Evolutionary conservation across 2,113 vertebrate genomes (phyloP).

Genomic region (Pelusios castaneus): DNA sequence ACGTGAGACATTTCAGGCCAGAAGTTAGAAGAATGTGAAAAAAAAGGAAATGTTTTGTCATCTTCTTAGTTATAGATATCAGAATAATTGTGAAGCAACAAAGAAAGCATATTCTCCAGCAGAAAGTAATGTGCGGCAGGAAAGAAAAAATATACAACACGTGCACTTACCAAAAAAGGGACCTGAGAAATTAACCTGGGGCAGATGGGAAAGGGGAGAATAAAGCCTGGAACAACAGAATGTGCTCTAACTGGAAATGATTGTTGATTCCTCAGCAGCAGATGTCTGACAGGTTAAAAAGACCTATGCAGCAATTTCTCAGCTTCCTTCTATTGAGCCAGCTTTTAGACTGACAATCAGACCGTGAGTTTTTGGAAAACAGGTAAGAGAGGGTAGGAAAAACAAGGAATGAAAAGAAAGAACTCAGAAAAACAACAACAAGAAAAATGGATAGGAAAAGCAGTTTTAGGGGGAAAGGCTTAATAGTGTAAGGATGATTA

Average conservation of each 20-base stretch:
- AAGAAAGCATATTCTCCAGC: neutral
- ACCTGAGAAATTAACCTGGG: neutral
- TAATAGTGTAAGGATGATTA: neutral
- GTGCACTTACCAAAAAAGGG: neutral
- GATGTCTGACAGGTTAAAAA: neutral
- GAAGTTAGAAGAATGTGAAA: neutral
- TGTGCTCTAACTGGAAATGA: neutral
- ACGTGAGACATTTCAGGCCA: neutral
- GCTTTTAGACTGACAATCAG: neutral
- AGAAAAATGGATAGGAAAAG: conserved; percentile 9
- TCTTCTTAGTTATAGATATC: neutral
- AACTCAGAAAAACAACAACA: fast-evolving
- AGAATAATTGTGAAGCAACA: neutral
- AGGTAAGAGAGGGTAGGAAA: neutral
- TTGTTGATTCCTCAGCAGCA: neutral
- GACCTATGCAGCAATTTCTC: fast-evolving
- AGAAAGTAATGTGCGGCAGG: neutral
- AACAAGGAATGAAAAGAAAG: neutral
- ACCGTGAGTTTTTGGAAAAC: neutral
- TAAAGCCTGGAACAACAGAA: neutral
- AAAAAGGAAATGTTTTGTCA: neutral
- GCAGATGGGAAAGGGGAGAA: neutral
- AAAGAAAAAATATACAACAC: neutral
- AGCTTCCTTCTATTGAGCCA: neutral
- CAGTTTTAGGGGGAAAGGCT: neutral